Percentiles rank a stretch among this genome's conserved stretches.
Evolutionary conservation across 2,888 invertebrate species (phyloP).

Genomic region (Heliconius cydno): DNA sequence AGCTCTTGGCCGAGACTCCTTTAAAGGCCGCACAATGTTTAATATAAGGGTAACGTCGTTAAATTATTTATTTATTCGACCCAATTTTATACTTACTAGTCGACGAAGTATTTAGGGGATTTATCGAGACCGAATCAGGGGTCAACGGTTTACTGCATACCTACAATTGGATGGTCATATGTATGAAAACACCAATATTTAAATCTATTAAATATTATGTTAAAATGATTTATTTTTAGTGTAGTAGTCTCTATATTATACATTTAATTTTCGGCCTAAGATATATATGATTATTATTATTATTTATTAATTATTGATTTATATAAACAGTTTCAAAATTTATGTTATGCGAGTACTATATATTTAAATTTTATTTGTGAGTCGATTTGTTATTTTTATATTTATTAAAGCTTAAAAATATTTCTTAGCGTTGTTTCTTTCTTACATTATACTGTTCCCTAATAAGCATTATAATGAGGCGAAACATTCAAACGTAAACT

Average conservation of each 20-base stretch:
- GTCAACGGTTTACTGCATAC: conserved; percentile 77
- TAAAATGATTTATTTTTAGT: no score
- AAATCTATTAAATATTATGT: no score
- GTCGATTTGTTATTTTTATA: not conserved
- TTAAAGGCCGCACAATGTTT: conserved; percentile 31
- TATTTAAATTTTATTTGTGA: no score
- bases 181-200: not conserved
- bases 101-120: conserved; percentile 77
- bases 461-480: conserved; percentile 40
- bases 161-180: conserved; percentile 61
- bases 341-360: no score
- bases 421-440: not conserved
- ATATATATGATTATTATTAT: no score
- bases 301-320: no score
- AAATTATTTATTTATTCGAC: conserved; percentile 81
- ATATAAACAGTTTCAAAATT: no score
- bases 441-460: conserved; percentile 31
- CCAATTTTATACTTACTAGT: conserved; percentile 75
- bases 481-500: conserved; percentile 32
- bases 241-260: no score
- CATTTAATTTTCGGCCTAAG: no score
- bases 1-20: conserved; percentile 26
- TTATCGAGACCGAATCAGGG: conserved; percentile 79
- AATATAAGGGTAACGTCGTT: conserved; percentile 58
- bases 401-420: not conserved